Evolutionary conservation across 2,113 vertebrate genomes (phyloP), one percentile per base, ranked within the genome.

Genomic region (Scomber scombrus): DNA sequence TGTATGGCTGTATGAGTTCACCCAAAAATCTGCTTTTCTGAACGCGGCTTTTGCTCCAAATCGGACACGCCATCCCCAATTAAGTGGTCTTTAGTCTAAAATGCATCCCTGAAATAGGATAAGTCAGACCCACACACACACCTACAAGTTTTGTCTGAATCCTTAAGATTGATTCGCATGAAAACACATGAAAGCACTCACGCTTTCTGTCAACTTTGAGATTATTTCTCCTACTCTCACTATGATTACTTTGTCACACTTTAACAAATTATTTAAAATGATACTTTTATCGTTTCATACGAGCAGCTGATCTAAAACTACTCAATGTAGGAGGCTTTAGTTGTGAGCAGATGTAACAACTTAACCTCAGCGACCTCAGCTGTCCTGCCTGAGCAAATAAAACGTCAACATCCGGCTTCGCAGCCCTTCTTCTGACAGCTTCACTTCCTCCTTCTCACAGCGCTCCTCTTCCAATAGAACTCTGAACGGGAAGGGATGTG

Each of bases 321-420:
- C 54, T 31, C 60, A 76, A 85, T 91, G 85, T 91, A 91, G 89
- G 84, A 92, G 83, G 70, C 81, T 64, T 78, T 5, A 75, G 84
- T 80, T 11, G 12, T 0, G 80, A 87, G 87, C 92, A 95, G 93
- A 95, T 94, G 93, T 92, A 94, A 92, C 82, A 46, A 93, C 90
- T 94, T 95, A 93, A 94, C 95, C 94, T 84, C 43, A 2, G 73
- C 5, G 86, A 92, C 92, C 93, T 92, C 87, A 80, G 91, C 92
- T 91, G 90, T 94, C 90, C 92, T 78, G 89, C 87, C 86, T 87
- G 93, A 85, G 91, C 93, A 93, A 94, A 95, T 94, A 91, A 93
- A 94, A 92, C 81, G 86, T 92, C 92, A 93, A 93, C 94, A 95
- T 95, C 95, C 93, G 93, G 94, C 92, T 78, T 71, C 3, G 29